Conservation (phyloP, 1,140 invertebrate genomes). For the Drosophila nigrodunni region DNA sequence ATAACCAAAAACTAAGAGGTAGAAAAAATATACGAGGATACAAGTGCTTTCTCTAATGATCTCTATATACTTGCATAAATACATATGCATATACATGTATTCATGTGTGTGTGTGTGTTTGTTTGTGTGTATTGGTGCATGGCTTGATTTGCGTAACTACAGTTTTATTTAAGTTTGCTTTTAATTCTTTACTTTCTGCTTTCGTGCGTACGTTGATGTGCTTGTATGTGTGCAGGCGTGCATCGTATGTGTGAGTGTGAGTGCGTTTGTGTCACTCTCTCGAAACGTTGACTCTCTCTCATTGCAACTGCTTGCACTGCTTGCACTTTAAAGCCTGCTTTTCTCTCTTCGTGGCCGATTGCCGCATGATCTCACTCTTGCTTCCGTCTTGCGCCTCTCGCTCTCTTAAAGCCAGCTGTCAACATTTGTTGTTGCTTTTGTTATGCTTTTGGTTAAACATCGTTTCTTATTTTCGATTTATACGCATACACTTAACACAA, state of each 20-base stretch:
- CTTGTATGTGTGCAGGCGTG: neutral
- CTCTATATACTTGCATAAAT: neutral
- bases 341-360: neutral
- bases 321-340: neutral
- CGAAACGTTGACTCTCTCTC: too few species aligned
- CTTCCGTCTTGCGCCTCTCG: neutral
- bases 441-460: neutral
- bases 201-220: too few species aligned
- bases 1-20: neutral
- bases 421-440: slow-evolving; percentile 25
- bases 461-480: slow-evolving; percentile 16
- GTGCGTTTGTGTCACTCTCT: neutral
- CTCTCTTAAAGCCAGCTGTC: slow-evolving; percentile 14
- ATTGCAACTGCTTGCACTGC: neutral
- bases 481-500: slow-evolving; percentile 12
- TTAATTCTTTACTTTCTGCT: neutral
- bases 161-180: slow-evolving; percentile 1
- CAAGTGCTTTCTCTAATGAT: neutral
- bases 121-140: neutral
- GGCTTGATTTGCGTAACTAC: slow-evolving; percentile 9
- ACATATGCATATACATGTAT: slow-evolving; percentile 1
- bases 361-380: neutral
- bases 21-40: neutral
- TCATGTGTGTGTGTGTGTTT: neutral
- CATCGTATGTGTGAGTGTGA: neutral